phyloP scores from a whole-genome alignment of 2,888 invertebrate genomes.

The Agrochola lychnidis region DNA sequence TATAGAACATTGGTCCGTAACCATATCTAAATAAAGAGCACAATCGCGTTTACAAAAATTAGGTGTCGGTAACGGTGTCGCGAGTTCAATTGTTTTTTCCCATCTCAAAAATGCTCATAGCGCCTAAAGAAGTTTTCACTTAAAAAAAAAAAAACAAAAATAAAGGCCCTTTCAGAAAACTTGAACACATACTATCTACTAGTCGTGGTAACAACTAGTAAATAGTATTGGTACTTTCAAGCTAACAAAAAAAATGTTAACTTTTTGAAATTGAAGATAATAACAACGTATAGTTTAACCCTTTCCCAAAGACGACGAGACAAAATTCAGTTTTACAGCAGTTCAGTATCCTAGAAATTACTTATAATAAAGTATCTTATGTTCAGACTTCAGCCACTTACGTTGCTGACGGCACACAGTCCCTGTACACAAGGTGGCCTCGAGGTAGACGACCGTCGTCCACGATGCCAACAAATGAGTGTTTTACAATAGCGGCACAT shows the following conservation, averaged over 20 bases:
- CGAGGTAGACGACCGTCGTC: conserved; percentile 44
- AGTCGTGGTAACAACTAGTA: not conserved
- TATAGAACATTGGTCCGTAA: too few species aligned
- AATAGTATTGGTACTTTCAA: not conserved
- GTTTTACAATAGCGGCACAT: not conserved
- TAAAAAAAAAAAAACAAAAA: too few species aligned
- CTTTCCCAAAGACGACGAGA: not conserved
- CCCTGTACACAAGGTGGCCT: conserved; percentile 30
- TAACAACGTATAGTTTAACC: not conserved
- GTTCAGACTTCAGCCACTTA: not conserved
- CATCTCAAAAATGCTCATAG: too few species aligned
- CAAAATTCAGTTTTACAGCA: too few species aligned
- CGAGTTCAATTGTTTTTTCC: too few species aligned
- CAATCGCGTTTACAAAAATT: too few species aligned
- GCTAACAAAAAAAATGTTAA: not conserved
- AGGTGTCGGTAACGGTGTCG: too few species aligned
- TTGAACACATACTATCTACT: not conserved
- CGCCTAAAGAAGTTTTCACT: too few species aligned
- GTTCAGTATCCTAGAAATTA: not conserved
- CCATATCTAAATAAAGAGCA: too few species aligned
- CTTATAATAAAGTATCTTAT: not conserved
- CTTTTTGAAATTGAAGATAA: not conserved
- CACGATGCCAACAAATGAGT: conserved; percentile 11
- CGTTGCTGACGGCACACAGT: conserved; percentile 14
- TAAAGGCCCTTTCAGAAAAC: not conserved